A percentile compares a stretch with the other conserved stretches of the same genome.
phyloP scores from a whole-genome alignment of 2,888 invertebrate genomes.

The Caenorhabditis sp. region DNA sequence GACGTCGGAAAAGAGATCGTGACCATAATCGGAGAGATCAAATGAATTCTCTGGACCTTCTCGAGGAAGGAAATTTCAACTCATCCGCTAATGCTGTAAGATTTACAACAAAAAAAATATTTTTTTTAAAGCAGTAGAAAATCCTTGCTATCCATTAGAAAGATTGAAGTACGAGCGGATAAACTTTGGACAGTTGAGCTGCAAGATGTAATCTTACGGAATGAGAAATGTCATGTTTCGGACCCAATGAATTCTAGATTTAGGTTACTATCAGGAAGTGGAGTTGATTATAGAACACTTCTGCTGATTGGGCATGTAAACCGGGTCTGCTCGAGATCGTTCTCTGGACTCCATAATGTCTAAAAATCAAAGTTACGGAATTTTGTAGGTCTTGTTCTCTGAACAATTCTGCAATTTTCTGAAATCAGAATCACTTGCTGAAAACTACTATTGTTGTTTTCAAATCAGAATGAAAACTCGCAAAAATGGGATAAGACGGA shows the following conservation, averaged over 20 bases:
- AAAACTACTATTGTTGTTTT: not conserved
- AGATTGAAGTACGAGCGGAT: conserved; percentile 12
- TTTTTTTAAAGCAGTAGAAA: not conserved
- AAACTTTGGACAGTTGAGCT: conserved; percentile 32
- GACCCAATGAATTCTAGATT: not conserved
- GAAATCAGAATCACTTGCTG: too few species aligned
- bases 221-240: conserved; percentile 23
- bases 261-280: not conserved
- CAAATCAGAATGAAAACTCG: not conserved
- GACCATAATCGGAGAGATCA: conserved; percentile 57
- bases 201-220: not conserved
- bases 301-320: too few species aligned
- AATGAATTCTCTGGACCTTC: conserved; percentile 59
- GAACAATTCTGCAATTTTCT: too few species aligned
- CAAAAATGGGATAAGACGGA: conserved; percentile 1
- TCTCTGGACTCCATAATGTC: too few species aligned
- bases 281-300: too few species aligned
- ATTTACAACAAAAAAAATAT: not conserved
- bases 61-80: conserved; percentile 66
- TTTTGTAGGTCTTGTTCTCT: too few species aligned
- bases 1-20: conserved; percentile 76
- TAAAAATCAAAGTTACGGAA: too few species aligned
- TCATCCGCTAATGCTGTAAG: conserved; percentile 53
- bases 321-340: too few species aligned
- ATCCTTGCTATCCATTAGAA: conserved; percentile 25